Percentiles rank a stretch among this genome's conserved stretches.
phyloP scores from a whole-genome alignment of 2,888 invertebrate genomes.

The Eupithecia pulchellata region DNA sequence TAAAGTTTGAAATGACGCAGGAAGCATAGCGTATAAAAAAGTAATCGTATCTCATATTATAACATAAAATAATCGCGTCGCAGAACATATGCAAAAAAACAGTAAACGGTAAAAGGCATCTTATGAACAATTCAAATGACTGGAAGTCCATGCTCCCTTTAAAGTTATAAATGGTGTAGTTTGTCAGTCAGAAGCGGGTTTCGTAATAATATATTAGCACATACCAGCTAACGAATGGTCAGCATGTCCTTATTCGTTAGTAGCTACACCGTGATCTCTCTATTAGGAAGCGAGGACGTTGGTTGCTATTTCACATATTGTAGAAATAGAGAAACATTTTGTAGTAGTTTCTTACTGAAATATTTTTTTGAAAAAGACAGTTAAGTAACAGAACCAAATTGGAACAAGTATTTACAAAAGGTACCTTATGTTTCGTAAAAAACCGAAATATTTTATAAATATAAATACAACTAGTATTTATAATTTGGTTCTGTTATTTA shows the following conservation, averaged over 20 bases:
- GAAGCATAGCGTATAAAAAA: constrained; percentile 11
- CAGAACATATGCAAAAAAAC: constrained; percentile 15
- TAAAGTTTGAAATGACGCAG: constrained; percentile 18
- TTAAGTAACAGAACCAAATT: too few relatives aligned
- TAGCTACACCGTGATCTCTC: constrained; percentile 71
- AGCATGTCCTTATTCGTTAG: constrained; percentile 66
- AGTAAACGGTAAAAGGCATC: neutral
- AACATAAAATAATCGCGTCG: constrained; percentile 3
- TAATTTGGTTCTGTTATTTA: too few relatives aligned
- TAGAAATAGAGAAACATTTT: constrained; percentile 38
- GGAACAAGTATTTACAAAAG: too few relatives aligned
- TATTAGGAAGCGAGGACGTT: constrained; percentile 69
- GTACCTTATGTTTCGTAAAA: too few relatives aligned
- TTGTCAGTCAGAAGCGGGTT: constrained; percentile 48
- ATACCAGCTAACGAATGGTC: constrained; percentile 59
- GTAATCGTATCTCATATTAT: constrained; percentile 1
- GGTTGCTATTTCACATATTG: constrained; percentile 50
- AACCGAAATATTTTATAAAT: too few relatives aligned
- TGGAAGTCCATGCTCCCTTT: constrained; percentile 30
- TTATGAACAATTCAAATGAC: constrained; percentile 26
- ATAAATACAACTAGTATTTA: too few relatives aligned
- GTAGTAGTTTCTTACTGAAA: neutral
- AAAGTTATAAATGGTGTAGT: constrained; percentile 35
- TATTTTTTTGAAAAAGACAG: too few relatives aligned
- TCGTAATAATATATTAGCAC: constrained; percentile 65